Percentiles rank a stretch among this genome's conserved stretches.
Conservation (phyloP, 1,140 invertebrate genomes). For the Amphibalanus amphitrite region DNA sequence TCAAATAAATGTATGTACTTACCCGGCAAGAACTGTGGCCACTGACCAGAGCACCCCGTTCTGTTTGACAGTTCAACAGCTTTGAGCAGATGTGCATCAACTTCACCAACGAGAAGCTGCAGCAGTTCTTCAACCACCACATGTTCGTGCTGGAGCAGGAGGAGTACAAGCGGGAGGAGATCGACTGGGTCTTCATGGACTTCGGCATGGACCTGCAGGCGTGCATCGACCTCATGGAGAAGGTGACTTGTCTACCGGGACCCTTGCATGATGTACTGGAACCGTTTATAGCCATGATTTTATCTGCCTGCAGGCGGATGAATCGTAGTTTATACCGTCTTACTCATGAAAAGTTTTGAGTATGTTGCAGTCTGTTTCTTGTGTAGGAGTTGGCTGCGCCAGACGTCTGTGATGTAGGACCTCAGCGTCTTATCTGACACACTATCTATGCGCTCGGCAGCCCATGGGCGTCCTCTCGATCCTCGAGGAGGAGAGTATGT, state of each 20-base stretch:
- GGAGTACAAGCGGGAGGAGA: constrained; percentile 81
- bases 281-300: too few relatives aligned
- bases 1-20: too few relatives aligned
- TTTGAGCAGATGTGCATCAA: constrained; percentile 65
- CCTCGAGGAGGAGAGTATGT: constrained; percentile 46
- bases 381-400: too few relatives aligned
- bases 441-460: constrained; percentile 34
- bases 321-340: too few relatives aligned
- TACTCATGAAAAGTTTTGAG: too few relatives aligned
- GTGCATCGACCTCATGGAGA: constrained; percentile 47
- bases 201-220: constrained; percentile 46
- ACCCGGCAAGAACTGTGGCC: neutral
- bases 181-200: constrained; percentile 46
- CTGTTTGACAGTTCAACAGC: constrained; percentile 26
- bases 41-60: constrained; percentile 1
- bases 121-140: constrained; percentile 99
- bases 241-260: too few relatives aligned
- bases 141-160: constrained; percentile 99
- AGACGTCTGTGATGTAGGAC: too few relatives aligned
- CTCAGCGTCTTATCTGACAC: too few relatives aligned
- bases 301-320: too few relatives aligned
- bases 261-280: too few relatives aligned
- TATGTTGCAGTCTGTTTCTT: too few relatives aligned
- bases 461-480: constrained; percentile 47
- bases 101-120: constrained; percentile 99